A percentile compares a stretch with the other conserved stretches of the same genome.
phyloP scores from a whole-genome alignment of 2,797 vertebrate genomes.

The Forpus xanthops region DNA sequence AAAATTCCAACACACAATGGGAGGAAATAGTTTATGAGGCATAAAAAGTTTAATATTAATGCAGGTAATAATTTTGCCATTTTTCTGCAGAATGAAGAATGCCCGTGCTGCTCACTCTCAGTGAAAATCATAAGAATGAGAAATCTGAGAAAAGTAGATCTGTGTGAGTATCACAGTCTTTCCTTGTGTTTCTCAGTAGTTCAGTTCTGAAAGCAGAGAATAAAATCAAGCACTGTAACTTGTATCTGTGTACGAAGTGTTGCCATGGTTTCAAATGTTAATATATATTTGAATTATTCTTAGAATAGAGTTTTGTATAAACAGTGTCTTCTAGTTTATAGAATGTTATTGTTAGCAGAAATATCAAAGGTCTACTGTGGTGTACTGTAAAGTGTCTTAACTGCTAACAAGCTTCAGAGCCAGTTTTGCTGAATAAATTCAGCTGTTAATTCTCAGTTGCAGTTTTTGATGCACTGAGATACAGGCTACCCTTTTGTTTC shows the following conservation, averaged over 20 bases:
- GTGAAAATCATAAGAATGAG: conserved; percentile 67
- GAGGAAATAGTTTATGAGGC: neutral
- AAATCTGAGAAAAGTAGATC: conserved; percentile 56
- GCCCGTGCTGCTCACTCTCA: conserved; percentile 30
- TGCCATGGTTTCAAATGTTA: neutral
- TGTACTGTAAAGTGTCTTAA: neutral
- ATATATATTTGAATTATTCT: neutral
- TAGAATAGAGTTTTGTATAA: neutral
- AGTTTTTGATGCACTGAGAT: neutral
- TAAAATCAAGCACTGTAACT: neutral
- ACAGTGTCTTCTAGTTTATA: neutral
- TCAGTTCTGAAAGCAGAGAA: neutral
- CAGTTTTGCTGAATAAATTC: neutral
- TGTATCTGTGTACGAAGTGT: neutral
- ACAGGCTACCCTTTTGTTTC: neutral
- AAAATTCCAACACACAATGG: neutral
- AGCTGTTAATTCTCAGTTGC: neutral
- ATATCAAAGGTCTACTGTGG: neutral
- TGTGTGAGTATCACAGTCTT: conserved; percentile 41
- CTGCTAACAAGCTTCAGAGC: neutral
- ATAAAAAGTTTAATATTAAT: neutral
- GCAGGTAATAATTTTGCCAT: neutral
- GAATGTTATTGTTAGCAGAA: neutral
- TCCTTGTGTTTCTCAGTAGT: neutral
- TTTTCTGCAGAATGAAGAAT: conserved; percentile 53